Conservation (phyloP, 2,797 vertebrate genomes). For the Etheostoma nigrum region DNA sequence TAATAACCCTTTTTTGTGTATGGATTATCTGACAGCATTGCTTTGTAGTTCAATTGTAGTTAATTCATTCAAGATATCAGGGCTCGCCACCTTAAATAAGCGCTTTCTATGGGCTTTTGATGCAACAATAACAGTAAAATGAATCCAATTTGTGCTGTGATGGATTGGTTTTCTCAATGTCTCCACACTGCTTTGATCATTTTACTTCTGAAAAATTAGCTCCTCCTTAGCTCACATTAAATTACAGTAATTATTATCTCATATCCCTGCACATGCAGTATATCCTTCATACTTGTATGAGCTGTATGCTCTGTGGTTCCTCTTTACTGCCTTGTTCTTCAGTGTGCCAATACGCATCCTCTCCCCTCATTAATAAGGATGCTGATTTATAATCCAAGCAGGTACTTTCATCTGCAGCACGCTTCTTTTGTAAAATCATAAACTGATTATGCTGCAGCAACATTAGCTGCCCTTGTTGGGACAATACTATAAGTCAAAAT, state of each 20-base stretch:
- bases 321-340: conserved; percentile 37
- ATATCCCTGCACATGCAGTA: background rate
- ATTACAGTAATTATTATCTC: conserved; percentile 2
- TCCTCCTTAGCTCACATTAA: no score
- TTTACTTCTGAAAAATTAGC: background rate
- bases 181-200: background rate
- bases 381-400: conserved; percentile 58
- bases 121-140: background rate
- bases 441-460: conserved; percentile 35
- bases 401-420: background rate
- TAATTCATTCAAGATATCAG: background rate
- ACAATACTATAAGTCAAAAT: background rate
- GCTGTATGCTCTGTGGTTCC: conserved; percentile 16
- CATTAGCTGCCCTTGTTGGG: conserved; percentile 14
- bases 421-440: conserved; percentile 19
- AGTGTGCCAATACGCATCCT: conserved; percentile 30
- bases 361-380: conserved; percentile 53
- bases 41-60: background rate
- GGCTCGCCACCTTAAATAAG: background rate
- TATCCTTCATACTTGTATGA: conserved; percentile 37
- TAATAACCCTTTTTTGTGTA: background rate
- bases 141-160: background rate
- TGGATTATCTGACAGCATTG: background rate
- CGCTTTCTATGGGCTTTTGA: background rate
- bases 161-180: background rate